Base-by-base conservation (phyloP, 1,140 invertebrate genomes). In the Sinella curviseta region DNA sequence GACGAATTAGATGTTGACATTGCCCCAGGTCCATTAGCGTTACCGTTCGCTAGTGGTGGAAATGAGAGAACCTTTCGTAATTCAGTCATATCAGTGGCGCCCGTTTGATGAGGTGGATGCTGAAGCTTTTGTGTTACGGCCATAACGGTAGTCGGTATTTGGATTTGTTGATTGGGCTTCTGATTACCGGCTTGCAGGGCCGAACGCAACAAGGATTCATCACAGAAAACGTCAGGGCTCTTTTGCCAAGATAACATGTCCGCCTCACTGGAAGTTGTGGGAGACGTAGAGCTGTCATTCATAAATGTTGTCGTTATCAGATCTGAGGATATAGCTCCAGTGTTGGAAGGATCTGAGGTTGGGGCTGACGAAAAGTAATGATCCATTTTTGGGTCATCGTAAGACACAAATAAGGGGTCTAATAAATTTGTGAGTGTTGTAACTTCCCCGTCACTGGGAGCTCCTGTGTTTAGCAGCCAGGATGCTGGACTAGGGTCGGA, bases 391-490 rank as follows among this genome's bases (percentile, higher is more conserved):
- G 73, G 26, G 35, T 83, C 82, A 35, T 78, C 78, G 48, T 83
- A 83, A 3, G 79, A 74, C 1, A 83, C 83, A 76, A 83, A 83
- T 20, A 83, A 36, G n/a, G 83, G 83, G 33, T 83, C 83, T 36
- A 80, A 60, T 1, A 83, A 34, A 70, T 83, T 83, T 34, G 83
- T 83, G 17, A 83, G 55, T 8, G 83, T 83, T 16, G 83, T 82
- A 31, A 83, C 77, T 77, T 82, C 81, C 24, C 78, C 78, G 57
- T 80, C 81, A 80, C 31, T 78, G 8, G 67, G 33, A 12, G 2
- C 33, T 48, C 78, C 76, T 30, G 70, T n/a, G 34, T 60, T 77
- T 16, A 79, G 76, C 3, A 79, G 36, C 81, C 81, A 82, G 39
- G 57, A 65, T 14, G 8, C 54, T 0, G 55, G 55, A 78, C 65